Evolutionary conservation across 1,140 invertebrate genomes (phyloP).

Genomic region (Drosophila subpulchrella): DNA sequence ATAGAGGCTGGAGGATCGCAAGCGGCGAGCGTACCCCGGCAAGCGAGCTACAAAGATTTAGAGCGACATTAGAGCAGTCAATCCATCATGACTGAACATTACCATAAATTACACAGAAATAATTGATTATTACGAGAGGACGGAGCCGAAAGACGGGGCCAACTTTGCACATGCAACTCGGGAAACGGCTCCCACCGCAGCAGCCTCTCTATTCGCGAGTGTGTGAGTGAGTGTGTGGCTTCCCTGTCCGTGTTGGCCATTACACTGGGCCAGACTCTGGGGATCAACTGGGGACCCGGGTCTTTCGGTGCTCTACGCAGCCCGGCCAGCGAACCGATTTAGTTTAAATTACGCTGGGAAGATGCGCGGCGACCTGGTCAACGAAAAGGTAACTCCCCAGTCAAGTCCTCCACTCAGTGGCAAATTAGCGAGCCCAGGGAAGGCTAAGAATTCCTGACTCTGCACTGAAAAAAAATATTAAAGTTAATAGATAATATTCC

Average conservation of each 20-base stretch:
- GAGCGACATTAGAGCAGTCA: slow-evolving; percentile 85
- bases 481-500: not conserved
- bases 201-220: slow-evolving; percentile 13
- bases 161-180: slow-evolving; percentile 63
- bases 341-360: slow-evolving; percentile 84
- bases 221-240: slow-evolving; percentile 11
- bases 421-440: slow-evolving; percentile 56
- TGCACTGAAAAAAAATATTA: slow-evolving; percentile 1
- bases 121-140: slow-evolving; percentile 84
- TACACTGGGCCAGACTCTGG: slow-evolving; percentile 37
- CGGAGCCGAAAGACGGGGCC: slow-evolving; percentile 57
- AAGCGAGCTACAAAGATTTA: slow-evolving; percentile 82
- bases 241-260: slow-evolving; percentile 38
- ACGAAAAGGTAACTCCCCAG: slow-evolving; percentile 57
- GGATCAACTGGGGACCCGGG: slow-evolving; percentile 8
- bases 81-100: slow-evolving; percentile 85
- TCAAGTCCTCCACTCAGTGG: slow-evolving; percentile 50
- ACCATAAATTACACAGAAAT: slow-evolving; percentile 85
- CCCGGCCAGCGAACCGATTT: slow-evolving; percentile 76
- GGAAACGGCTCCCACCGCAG: slow-evolving; percentile 41
- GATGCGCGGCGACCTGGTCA: slow-evolving; percentile 67
- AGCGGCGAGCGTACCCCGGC: slow-evolving; percentile 42
- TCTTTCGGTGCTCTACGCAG: slow-evolving; percentile 63
- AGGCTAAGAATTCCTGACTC: slow-evolving; percentile 7
- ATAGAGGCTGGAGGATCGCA: slow-evolving; percentile 34